Evolutionary conservation across 2,888 invertebrate species (phyloP), one percentile per base, ranked within the genome.

Genomic region (Synergus itoensis): DNA sequence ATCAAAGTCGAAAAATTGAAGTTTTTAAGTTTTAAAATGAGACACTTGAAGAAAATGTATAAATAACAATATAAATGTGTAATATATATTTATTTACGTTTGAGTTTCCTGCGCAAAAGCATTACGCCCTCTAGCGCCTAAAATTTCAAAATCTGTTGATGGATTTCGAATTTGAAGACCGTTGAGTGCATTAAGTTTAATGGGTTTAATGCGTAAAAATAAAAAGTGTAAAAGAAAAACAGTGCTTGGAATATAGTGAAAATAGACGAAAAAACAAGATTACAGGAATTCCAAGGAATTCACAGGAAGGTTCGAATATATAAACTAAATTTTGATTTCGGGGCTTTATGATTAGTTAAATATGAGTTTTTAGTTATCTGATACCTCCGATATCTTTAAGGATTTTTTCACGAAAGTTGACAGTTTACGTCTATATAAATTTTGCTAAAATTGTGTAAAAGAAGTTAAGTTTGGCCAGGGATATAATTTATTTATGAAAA

Each of bases 151-250:
- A 53, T n/a, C 53, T 16, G 53, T 16, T 53, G 53, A 53, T 8
- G 1, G 7, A 8, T 53, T 53, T 53, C 1, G 4, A 53, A 53
- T 18, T 14, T 16, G 8, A 53, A 53, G 16, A 53, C 53, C 53
- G 53, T 53, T 53, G 53, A 9, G 1, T 53, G n/a, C 16, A 53
- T 53, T n/a, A 53, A 53, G n/a, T n/a, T 53, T 53, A 16, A 5
- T 53, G 9, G 3, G 7, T 53, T 9, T 53, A n/a, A 53, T 53
- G 41, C 7, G 53, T 36, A 36, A 36, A 36, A 36, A 8, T 53
- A n/a, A 53, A n/a, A n/a, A 53, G 53, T 53, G n/a, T 53, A 53
- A 53, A 53, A 53, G n/a, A n/a, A 53, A 53, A 53, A n/a, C n/a
- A 53, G 53, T n/a, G 53, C 8, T 53, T 9, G 9, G n/a, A 53